Base-by-base conservation (phyloP, 2,888 invertebrate genomes). In the Macrosiphum euphorbiae region DNA sequence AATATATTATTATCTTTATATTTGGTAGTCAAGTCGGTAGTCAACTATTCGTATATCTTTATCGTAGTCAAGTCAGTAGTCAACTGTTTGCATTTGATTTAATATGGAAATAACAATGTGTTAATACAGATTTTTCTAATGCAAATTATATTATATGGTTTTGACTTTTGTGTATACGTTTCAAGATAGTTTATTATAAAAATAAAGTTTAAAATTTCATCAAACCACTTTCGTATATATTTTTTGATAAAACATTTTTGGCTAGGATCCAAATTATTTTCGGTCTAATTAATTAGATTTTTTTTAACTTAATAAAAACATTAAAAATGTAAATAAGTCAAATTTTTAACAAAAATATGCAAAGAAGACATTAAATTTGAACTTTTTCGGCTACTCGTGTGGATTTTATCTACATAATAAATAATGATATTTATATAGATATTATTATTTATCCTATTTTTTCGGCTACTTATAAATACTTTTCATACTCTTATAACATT, bases 331-430 rank as follows among this genome's bases (percentile, higher is more conserved):
- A 28, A 61, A 90, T 90, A 44, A 47, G 47, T 61, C 10, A n/a
- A 47, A 47, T 55, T 58, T 58, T 55, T 55, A 89, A 61, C 44
- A 61, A 89, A 58, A 44, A 88, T 88, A 87, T 87, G 24, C n/a
- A 20, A n/a, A 52, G n/a, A 50, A 52, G n/a, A 52, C 11, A 35
- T 11, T 88, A 35, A 35, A 55, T 35, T 55, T 52, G 24, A 35
- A 55, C 35, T 35, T 41, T 44, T 88, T 35, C 35, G 24, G 11
- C 35, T 8, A 4, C 4, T 52, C 1, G 10, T 47, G 16, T 16
- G n/a, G 13, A 28, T 47, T 52, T 52, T 55, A 52, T 52, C 20
- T 20, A 20, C 11, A 78, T 20, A 78, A 78, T 35, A 78, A 78
- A 35, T 20, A 78, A 41, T 41, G 2, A 41, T 8, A 61, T 28